Evolutionary conservation across 2,113 vertebrate genomes (phyloP).

Genomic region (Etheostoma spectabile): DNA sequence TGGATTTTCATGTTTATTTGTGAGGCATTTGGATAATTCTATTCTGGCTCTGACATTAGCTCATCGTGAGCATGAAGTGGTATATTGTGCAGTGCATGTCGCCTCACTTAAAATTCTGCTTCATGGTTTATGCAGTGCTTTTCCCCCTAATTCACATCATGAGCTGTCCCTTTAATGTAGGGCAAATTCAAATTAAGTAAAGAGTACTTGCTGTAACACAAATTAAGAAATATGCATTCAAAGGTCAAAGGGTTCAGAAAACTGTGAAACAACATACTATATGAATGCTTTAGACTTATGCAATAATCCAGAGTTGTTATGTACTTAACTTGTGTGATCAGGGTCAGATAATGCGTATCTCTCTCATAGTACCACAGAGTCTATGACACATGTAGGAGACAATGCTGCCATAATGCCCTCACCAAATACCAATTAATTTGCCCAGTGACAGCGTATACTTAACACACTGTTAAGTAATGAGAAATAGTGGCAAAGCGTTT

Average conservation of each 20-base stretch:
- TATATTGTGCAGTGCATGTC: conserved; percentile 40
- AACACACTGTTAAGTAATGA: conserved; percentile 75
- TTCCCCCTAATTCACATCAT: conserved; percentile 56
- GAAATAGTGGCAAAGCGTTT: conserved; percentile 77
- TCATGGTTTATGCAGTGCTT: conserved; percentile 67
- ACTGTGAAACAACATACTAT: conserved; percentile 48
- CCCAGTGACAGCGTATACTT: conserved; percentile 69
- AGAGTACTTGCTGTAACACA: conserved; percentile 24
- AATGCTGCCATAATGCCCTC: conserved; percentile 63
- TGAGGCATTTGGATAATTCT: conserved; percentile 30
- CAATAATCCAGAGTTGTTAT: conserved; percentile 44
- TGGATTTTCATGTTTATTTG: conserved; percentile 43
- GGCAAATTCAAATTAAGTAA: conserved; percentile 47
- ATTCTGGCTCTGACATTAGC: conserved; percentile 45
- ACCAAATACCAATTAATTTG: conserved; percentile 76
- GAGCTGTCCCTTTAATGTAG: conserved; percentile 57
- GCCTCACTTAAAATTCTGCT: conserved; percentile 60
- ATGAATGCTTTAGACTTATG: conserved; percentile 12
- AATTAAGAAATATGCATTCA: conserved; percentile 46
- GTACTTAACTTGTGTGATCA: conserved; percentile 58
- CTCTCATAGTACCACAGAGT: conserved; percentile 45
- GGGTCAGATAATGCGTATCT: conserved; percentile 60
- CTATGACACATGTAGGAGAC: conserved; percentile 69
- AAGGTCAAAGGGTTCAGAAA: conserved; percentile 42
- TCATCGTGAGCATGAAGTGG: conserved; percentile 29